Conservation (phyloP, 2,888 invertebrate genomes). For the Amphipoea oculea region DNA sequence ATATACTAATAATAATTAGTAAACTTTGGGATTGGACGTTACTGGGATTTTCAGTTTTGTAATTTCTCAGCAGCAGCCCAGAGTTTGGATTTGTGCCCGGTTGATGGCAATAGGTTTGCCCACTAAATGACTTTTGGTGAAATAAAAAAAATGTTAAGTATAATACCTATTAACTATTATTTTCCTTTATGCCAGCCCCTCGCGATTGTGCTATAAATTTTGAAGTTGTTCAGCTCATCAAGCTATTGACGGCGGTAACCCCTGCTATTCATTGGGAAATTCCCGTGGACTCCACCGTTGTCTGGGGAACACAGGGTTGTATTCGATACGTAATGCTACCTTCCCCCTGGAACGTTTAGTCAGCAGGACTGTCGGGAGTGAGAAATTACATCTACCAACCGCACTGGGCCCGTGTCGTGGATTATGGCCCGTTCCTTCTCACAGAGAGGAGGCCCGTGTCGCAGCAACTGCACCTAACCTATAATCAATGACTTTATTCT, state of each 20-base stretch:
- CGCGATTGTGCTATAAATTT: not conserved
- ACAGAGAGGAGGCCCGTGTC: no score
- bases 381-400: no score
- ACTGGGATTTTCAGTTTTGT: not conserved
- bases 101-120: not conserved
- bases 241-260: not conserved
- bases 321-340: not conserved
- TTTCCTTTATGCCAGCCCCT: not conserved
- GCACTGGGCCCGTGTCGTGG: no score
- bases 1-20: no score
- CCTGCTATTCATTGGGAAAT: not conserved
- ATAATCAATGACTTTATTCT: no score
- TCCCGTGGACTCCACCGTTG: not conserved
- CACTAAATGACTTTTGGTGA: no score
- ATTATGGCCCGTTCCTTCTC: no score
- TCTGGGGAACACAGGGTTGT: not conserved
- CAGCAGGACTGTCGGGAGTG: no score
- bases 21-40: not conserved
- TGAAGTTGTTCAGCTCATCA: not conserved
- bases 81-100: not conserved
- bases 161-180: no score
- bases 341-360: not conserved
- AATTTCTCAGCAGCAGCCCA: not conserved
- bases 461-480: no score
- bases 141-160: no score